Evolutionary conservation across 2,797 vertebrate genomes (phyloP).

Genomic region (Anguilla obscura): DNA sequence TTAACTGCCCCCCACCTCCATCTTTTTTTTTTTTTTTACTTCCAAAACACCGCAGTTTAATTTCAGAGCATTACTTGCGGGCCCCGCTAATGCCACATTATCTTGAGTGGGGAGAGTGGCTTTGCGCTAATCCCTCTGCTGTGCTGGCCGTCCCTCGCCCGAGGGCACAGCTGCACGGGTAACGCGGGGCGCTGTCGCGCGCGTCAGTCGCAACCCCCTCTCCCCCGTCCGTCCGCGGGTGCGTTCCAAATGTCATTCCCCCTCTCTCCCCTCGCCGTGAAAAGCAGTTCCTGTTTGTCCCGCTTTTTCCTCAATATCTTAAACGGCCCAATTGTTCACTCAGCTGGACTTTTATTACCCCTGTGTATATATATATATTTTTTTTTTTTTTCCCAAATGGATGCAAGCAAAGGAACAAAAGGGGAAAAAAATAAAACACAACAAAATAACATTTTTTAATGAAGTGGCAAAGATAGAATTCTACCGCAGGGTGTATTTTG

Average conservation of each 20-base stretch:
- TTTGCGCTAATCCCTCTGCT: not conserved
- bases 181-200: not conserved
- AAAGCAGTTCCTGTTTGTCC: not conserved
- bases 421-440: not conserved
- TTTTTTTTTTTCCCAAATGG: not conserved
- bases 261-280: not conserved
- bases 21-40: not conserved
- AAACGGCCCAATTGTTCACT: not conserved
- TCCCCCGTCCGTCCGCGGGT: not conserved
- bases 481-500: not conserved
- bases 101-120: not conserved
- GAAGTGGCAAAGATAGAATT: not conserved
- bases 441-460: not conserved
- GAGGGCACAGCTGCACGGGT: not conserved
- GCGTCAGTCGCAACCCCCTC: too few species aligned
- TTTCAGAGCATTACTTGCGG: not conserved
- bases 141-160: not conserved
- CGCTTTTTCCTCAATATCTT: not conserved
- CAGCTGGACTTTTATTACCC: not conserved
- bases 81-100: not conserved
- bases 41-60: not conserved
- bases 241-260: not conserved
- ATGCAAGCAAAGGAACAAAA: not conserved
- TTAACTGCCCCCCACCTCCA: not conserved
- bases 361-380: not conserved